Evolutionary conservation across 2,113 vertebrate genomes (phyloP).

Genomic region (Dromiciops gliroides): DNA sequence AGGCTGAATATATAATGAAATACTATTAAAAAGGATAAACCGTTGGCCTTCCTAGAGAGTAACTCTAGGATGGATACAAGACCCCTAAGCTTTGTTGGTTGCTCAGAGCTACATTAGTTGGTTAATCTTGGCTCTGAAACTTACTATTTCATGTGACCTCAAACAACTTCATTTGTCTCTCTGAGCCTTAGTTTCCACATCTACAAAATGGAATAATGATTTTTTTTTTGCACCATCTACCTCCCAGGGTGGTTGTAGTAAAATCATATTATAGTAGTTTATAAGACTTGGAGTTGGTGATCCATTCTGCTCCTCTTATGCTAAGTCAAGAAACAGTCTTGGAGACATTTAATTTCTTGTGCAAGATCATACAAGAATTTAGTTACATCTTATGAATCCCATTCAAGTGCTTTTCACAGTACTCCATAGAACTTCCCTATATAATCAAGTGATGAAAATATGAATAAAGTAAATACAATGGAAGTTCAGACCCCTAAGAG

Average conservation of each 20-base stretch:
- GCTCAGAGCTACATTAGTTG: not conserved
- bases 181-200: not conserved
- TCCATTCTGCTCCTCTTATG: not conserved
- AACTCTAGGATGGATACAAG: not conserved
- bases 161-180: not conserved
- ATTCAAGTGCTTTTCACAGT: not conserved
- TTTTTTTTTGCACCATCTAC: not conserved
- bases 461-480: no score
- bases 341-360: not conserved
- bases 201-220: not conserved
- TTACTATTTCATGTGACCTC: not conserved
- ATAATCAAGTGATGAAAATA: not conserved
- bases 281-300: not conserved
- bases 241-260: not conserved
- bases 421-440: not conserved
- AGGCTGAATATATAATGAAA: not conserved
- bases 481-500: not conserved
- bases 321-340: not conserved
- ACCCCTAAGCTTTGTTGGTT: not conserved
- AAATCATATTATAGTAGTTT: not conserved
- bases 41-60: not conserved
- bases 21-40: not conserved
- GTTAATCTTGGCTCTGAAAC: not conserved
- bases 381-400: not conserved
- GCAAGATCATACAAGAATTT: not conserved